Conservation (phyloP, 1,140 invertebrate species). For the Trichogramma pretiosum region DNA sequence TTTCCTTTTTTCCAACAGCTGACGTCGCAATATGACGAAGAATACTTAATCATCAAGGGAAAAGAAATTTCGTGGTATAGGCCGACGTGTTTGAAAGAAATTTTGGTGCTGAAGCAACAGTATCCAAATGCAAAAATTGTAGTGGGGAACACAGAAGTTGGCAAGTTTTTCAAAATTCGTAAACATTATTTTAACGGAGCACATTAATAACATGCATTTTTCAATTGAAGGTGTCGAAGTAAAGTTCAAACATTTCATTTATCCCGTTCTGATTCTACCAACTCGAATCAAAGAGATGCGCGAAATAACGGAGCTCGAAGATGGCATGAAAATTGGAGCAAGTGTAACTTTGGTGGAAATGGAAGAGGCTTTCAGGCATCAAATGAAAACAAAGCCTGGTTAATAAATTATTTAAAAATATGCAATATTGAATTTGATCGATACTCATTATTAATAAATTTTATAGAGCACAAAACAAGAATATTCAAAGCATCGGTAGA, state of each 20-base stretch:
- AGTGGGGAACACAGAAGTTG: conserved; percentile 91
- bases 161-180: conserved; percentile 35
- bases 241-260: conserved; percentile 79
- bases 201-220: no score
- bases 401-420: background rate
- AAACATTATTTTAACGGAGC: no score
- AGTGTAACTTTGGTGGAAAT: conserved; percentile 70
- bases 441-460: no score
- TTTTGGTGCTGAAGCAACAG: conserved; percentile 65
- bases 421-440: background rate
- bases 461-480: conserved; percentile 53
- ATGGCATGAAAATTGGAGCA: conserved; percentile 66
- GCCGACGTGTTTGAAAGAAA: conserved; percentile 59
- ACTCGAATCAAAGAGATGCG: conserved; percentile 62
- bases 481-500: conserved; percentile 66
- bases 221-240: conserved; percentile 65
- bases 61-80: conserved; percentile 71
- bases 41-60: conserved; percentile 62
- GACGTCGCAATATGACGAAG: conserved; percentile 50
- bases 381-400: conserved; percentile 51
- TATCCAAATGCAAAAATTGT: conserved; percentile 75
- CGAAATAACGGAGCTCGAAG: conserved; percentile 45
- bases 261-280: conserved; percentile 74
- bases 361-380: conserved; percentile 51
- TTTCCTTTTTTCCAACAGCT: conserved; percentile 30